Evolutionary conservation across 2,797 vertebrate species (phyloP).

Genomic region (Smutsia gigantea): DNA sequence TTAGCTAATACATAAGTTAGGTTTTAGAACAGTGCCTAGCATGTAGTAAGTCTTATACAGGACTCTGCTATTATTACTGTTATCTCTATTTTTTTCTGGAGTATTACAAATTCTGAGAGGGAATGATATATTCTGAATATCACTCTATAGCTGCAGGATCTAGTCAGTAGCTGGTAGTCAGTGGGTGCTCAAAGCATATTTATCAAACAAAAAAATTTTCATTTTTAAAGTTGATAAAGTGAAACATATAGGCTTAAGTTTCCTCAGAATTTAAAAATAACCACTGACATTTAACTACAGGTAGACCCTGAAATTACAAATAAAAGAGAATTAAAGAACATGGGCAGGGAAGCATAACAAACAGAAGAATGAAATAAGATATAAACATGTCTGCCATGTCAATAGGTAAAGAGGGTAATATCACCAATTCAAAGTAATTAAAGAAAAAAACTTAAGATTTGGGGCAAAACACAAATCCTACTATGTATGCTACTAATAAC

Average conservation of each 20-base stretch:
- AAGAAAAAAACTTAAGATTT: neutral
- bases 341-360: neutral
- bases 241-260: neutral
- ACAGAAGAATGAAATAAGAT: neutral
- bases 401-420: neutral
- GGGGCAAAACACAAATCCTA: neutral
- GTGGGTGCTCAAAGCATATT: neutral
- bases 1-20: neutral
- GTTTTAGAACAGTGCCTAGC: neutral
- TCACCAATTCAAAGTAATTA: neutral
- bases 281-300: neutral
- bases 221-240: neutral
- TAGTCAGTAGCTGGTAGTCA: neutral
- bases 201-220: neutral
- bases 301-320: neutral
- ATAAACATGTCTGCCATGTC: neutral
- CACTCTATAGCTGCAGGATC: neutral
- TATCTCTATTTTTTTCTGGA: neutral
- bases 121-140: neutral
- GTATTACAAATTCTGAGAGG: neutral
- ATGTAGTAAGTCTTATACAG: neutral
- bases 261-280: conserved; percentile 34
- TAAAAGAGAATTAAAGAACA: neutral
- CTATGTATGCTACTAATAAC: neutral
- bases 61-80: neutral